A percentile compares a stretch with the other conserved stretches of the same genome.
Conservation (phyloP, 2,113 vertebrate genomes). For the Aspiorhynchus laticeps region DNA sequence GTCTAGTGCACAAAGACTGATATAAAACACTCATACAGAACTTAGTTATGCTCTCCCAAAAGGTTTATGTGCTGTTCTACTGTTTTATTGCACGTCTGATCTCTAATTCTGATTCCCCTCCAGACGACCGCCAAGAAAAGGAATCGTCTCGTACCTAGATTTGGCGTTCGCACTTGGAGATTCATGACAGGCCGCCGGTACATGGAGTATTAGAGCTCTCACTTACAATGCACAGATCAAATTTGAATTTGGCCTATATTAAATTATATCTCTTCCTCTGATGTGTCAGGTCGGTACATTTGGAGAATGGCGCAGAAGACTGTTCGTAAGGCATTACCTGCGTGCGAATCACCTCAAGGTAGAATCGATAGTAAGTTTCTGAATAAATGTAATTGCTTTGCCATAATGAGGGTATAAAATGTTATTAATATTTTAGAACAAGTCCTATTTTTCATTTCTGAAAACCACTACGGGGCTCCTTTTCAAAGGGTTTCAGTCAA, state of each 20-base stretch:
- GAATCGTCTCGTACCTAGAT: constrained; percentile 44
- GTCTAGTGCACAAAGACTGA: constrained; percentile 72
- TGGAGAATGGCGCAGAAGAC: constrained; percentile 53
- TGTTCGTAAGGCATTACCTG: constrained; percentile 50
- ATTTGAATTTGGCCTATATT: constrained; percentile 70
- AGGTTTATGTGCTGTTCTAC: constrained; percentile 70
- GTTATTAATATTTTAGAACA: constrained; percentile 83
- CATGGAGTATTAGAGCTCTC: constrained; percentile 30
- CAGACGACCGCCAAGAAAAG: constrained; percentile 41
- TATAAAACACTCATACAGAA: constrained; percentile 62
- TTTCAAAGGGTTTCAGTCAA: constrained; percentile 81
- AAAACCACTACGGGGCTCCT: constrained; percentile 78
- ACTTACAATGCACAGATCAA: constrained; percentile 61
- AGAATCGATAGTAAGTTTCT: constrained; percentile 71
- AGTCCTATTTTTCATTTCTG: constrained; percentile 82
- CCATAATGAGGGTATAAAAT: constrained; percentile 82
- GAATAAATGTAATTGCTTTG: constrained; percentile 79
- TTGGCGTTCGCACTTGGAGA: constrained; percentile 45
- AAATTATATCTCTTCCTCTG: constrained; percentile 57
- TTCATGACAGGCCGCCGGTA: constrained; percentile 18
- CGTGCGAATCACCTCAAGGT: constrained; percentile 67
- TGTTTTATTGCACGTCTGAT: constrained; percentile 49
- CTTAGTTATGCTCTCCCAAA: constrained; percentile 64
- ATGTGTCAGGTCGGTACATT: constrained; percentile 60
- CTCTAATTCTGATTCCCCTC: constrained; percentile 52